phyloP scores from a whole-genome alignment of 2,888 invertebrate genomes.

The Aphodius sticticus region DNA sequence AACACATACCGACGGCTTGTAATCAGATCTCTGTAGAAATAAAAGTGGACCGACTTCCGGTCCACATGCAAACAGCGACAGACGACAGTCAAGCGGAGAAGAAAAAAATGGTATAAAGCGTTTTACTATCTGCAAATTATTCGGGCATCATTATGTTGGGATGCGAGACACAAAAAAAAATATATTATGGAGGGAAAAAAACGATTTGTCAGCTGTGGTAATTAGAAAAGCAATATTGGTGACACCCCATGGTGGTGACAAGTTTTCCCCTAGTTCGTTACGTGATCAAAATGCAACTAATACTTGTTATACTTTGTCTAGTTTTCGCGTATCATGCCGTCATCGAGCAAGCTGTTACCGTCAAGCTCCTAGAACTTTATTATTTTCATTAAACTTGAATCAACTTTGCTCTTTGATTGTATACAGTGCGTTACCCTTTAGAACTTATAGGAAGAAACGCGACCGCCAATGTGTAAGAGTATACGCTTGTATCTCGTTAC shows the following conservation, averaged over 20 bases:
- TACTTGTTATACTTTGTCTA: neutral
- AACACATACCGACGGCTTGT: neutral
- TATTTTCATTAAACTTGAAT: too few species aligned
- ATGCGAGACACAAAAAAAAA: neutral
- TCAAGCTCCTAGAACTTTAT: too few species aligned
- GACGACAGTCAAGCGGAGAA: neutral
- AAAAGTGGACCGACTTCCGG: neutral
- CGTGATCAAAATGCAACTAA: neutral
- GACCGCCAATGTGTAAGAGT: neutral
- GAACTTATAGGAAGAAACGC: neutral
- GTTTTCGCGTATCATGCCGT: neutral
- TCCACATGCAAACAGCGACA: neutral
- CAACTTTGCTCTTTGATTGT: too few species aligned
- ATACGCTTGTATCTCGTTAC: neutral
- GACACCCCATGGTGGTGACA: neutral
- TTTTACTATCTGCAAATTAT: neutral
- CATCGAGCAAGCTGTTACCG: neutral
- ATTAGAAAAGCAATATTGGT: neutral
- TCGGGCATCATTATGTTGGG: neutral
- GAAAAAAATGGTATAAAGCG: neutral
- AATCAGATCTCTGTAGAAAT: constrained; percentile 4
- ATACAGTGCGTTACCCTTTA: too few species aligned
- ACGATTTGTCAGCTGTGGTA: neutral
- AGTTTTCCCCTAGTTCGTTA: constrained; percentile 4
- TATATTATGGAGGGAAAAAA: neutral